Conservation (phyloP, 2,797 vertebrate species). For the Channa striata region DNA sequence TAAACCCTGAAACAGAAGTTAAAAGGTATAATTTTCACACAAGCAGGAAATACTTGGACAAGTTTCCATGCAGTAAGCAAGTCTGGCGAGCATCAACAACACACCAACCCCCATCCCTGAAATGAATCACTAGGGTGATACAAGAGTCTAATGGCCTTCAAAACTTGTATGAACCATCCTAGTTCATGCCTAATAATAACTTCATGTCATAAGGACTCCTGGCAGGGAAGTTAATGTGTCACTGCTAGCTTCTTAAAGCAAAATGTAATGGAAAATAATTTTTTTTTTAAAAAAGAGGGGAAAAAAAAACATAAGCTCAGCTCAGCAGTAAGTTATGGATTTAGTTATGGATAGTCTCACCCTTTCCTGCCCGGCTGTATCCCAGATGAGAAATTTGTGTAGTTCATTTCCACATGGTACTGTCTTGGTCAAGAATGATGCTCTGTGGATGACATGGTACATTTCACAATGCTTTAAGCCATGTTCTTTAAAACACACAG, state of each 20-base stretch:
- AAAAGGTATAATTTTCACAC: slow-evolving; percentile 24
- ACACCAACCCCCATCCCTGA: slow-evolving; percentile 2
- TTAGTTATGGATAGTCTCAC: slow-evolving; percentile 79
- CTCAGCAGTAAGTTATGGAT: not conserved
- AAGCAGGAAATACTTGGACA: slow-evolving; percentile 36
- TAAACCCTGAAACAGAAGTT: slow-evolving; percentile 9
- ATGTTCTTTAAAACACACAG: slow-evolving; percentile 22
- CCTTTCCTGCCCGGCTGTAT: slow-evolving; percentile 97
- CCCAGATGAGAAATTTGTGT: slow-evolving; percentile 99
- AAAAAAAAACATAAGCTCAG: not conserved
- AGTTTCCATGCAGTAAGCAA: slow-evolving; percentile 54
- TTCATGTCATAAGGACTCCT: slow-evolving; percentile 22
- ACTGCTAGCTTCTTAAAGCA: slow-evolving; percentile 21
- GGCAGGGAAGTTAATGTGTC: slow-evolving; percentile 45
- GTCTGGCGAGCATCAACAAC: slow-evolving; percentile 21
- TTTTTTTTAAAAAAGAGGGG: too few species aligned
- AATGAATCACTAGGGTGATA: slow-evolving; percentile 40
- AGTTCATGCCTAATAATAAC: slow-evolving; percentile 41
- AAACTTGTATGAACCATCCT: slow-evolving; percentile 30
- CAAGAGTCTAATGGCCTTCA: slow-evolving; percentile 35
- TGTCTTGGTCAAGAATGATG: slow-evolving; percentile 98
- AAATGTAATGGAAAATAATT: slow-evolving; percentile 22
- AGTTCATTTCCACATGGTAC: slow-evolving; percentile 96
- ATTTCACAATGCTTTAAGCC: slow-evolving; percentile 27
- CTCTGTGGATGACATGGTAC: slow-evolving; percentile 82